phyloP scores from a whole-genome alignment of 2,113 vertebrate species.

The Lathamus discolor region DNA sequence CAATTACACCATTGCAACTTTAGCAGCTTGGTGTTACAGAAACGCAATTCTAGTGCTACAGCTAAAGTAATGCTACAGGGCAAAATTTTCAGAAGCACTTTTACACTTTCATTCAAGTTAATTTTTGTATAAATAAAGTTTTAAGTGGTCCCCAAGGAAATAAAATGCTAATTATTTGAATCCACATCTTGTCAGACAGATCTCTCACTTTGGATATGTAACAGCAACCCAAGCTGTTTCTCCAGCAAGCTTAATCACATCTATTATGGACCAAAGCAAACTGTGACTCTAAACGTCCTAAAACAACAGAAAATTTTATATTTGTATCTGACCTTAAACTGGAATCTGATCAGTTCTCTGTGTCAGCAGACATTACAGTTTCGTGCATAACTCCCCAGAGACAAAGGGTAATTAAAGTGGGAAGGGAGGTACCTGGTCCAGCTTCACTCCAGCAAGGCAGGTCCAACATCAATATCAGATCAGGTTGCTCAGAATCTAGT shows the following conservation, averaged over 20 bases:
- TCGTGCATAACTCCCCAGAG: background rate
- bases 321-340: background rate
- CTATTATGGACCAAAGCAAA: background rate
- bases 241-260: background rate
- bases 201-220: background rate
- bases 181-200: background rate
- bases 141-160: background rate
- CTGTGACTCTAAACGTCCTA: background rate
- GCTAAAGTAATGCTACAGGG: background rate
- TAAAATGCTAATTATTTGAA: background rate
- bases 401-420: background rate
- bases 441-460: background rate
- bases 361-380: background rate
- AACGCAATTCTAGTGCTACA: background rate
- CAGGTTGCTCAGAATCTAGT: background rate
- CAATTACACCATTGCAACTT: background rate
- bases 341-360: background rate
- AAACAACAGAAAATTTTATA: background rate
- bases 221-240: background rate
- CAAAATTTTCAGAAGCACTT: conserved; percentile 8
- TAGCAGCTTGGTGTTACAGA: background rate
- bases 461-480: background rate
- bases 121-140: conserved; percentile 28
- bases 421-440: background rate
- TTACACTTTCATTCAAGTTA: background rate